Conservation (phyloP, 2,888 invertebrate genomes). For the Acholoe squamosa region DNA sequence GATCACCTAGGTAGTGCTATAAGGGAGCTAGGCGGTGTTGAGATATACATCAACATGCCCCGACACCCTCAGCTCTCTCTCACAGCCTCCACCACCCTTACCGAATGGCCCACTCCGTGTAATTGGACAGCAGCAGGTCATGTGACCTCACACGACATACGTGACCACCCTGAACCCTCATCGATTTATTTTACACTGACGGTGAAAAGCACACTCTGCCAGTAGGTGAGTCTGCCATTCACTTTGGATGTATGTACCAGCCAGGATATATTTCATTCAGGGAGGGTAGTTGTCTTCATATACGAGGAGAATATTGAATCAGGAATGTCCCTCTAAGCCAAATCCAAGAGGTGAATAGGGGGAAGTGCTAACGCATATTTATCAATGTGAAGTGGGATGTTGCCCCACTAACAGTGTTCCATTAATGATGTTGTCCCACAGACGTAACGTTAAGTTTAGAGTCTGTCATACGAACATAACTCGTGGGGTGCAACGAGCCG, state of each 20-base stretch:
- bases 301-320: no score
- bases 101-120: background rate
- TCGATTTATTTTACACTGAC: background rate
- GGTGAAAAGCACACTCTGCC: background rate
- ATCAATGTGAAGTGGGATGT: background rate
- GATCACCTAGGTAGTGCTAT: background rate
- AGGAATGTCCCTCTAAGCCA: no score
- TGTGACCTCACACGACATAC: slow-evolving; percentile 12
- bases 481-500: no score
- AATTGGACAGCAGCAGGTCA: slow-evolving; percentile 31
- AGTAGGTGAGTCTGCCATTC: background rate
- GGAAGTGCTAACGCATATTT: background rate
- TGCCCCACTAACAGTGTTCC: background rate
- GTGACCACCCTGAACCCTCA: slow-evolving; percentile 4
- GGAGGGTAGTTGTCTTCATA: no score
- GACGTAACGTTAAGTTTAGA: background rate
- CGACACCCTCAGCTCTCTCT: background rate
- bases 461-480: background rate
- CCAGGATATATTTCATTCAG: no score
- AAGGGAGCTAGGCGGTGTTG: background rate
- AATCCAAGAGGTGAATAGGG: no score
- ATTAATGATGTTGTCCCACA: background rate
- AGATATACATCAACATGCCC: background rate
- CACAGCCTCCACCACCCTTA: background rate
- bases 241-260: background rate